These are phyloP conservation scores for Galbula dea DNA, from an alignment of 2,113 vertebrate genomes.

Conservation along the genomic window DNA sequence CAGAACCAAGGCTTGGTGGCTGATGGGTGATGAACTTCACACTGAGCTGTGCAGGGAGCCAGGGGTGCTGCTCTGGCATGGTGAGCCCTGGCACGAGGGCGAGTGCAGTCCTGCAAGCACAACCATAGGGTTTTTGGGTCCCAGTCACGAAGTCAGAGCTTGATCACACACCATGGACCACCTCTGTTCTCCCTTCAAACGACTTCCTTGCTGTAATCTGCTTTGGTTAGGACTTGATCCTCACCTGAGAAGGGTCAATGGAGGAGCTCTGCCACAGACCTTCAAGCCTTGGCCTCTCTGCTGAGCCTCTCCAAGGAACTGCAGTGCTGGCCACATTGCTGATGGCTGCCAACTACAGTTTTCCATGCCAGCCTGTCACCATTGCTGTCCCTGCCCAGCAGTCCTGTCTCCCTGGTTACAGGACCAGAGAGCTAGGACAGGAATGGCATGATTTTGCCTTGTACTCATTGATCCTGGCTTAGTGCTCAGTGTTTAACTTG, in stretches of 20 bases:
- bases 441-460: neutral
- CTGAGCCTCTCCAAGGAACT: neutral
- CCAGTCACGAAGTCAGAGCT: neutral
- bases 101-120: neutral
- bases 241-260: neutral
- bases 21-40: neutral
- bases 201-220: neutral
- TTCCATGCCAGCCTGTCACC: neutral
- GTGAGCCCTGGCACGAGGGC: neutral
- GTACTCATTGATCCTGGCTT: neutral
- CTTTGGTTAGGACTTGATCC: neutral
- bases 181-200: neutral
- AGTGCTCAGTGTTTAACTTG: neutral
- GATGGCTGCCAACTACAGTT: neutral
- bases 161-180: neutral
- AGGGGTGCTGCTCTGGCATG: neutral
- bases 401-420: neutral
- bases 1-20: neutral
- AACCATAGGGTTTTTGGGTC: neutral
- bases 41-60: accelerated
- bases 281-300: neutral
- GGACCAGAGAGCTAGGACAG: neutral
- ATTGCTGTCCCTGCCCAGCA: neutral
- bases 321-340: neutral
- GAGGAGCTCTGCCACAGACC: neutral